Base-by-base conservation (phyloP, 1,140 invertebrate genomes). In the Habropoda laboriosa region DNA sequence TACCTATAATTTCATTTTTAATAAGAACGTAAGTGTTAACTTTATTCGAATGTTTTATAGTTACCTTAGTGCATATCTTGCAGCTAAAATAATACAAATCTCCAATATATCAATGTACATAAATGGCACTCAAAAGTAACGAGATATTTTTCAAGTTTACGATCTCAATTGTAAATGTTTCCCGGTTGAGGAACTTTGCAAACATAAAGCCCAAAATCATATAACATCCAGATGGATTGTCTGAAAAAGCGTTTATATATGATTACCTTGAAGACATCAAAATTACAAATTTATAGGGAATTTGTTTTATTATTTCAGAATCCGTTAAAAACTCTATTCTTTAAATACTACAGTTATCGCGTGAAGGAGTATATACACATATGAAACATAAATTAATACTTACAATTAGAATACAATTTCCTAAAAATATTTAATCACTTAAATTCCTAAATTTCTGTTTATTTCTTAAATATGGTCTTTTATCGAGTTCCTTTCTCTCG, bases 241-340 rank as follows among this genome's bases (percentile, higher is more conserved):
- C n/a, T 21, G 1, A n/a, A 32, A 3, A 38, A 57, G 21, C 30
- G 8, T 55, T 53, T 40, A 27, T 27, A 0, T 42, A 16, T 0
- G n/a, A 24, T 8, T 64, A n/a, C 42, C 7, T 49, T 40, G 0
- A 32, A 40, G 0, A 53, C 7, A 6, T 45, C 12, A 13, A 27
- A 13, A 66, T 45, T n/a, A 21, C 5, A 18, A 27, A 24, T 24
- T 12, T 40, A 51, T 64, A 53, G 72, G 72, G 72, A 74, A n/a
- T 74, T 74, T 63, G 16, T 27, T 21, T 63, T 18, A 10, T 40
- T 13, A 42, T 38, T 63, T 12, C 12, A 49, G 24, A 16, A n/a
- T 27, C 7, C 7, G 7, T 6, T 58, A n/a, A 27, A 60, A 24
- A 60, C 4, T 16, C 16, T n/a, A 8, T 13, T 27, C 12, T n/a